Base-by-base conservation (phyloP, 2,888 invertebrate genomes). In the Oligia fasciuncula region DNA sequence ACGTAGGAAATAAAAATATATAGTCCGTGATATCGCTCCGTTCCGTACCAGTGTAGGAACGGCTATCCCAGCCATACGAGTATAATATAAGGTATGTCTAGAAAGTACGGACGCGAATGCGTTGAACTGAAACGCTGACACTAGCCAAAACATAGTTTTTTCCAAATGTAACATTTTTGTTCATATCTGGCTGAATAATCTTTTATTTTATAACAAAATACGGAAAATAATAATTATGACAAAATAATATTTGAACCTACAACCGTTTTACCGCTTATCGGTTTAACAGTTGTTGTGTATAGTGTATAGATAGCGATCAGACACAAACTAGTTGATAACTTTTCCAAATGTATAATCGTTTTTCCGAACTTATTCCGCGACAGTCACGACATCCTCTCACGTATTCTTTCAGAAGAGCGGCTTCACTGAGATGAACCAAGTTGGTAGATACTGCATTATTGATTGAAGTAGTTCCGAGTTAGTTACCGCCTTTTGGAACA, bases 1-100 rank as follows among this genome's bases (percentile, higher is more conserved):
- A 77, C 67, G 87, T 54, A 49, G 77, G 75, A 66, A 75, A 86
- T 86, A 85, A 85, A 85, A 85, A 75, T 80, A 84, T 75, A 86
- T 80, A 77, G 87, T 66, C 84, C 84, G 74, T 85, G 84, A 77
- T 84, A 85, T 86, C 62, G 74, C 23, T 67, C 29, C 75, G 40
- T 60, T 77, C 72, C 77, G 80, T 80, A 75, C 40, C 74, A 73
- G 43, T 49, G 43, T 51, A 76, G 73, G 13, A 73, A 62, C 51
- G 70, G 67, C 70, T 86, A 83, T 70, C 72, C 11, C 40, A 51
- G 83, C 60, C 19, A 51, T 43, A n/a, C 11, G 57, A 57, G 9
- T 23, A 71, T n/a, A n/a, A n/a, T n/a, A n/a, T 54, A 68, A 46
- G 23, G 43, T 73, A 43, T 13, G 11, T 73, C n/a, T 66, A 57